Percentiles rank a stretch among this genome's conserved stretches.
These are phyloP conservation scores for Pocillopora grandis DNA, from an alignment of 92 coral and sea anemone species.

Conservation along the genomic window DNA sequence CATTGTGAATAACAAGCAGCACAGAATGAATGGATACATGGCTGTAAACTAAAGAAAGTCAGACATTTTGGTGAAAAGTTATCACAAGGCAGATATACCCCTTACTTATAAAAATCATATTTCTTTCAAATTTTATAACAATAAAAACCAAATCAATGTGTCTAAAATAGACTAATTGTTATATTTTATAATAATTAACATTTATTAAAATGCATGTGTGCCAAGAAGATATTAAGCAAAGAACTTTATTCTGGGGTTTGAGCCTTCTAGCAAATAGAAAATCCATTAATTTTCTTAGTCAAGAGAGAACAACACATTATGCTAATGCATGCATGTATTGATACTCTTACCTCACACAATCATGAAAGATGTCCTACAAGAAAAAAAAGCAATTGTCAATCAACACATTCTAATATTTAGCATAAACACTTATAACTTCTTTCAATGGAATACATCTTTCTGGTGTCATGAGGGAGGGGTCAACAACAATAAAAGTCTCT, in stretches of 20 bases:
- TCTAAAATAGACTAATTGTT: no score
- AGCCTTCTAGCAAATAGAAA: no score
- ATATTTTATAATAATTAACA: no score
- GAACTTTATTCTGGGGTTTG: no score
- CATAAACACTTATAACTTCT: background rate
- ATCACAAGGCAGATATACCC: background rate
- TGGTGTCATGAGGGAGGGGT: no score
- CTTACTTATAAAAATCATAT: no score
- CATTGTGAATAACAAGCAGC: conserved; percentile 94
- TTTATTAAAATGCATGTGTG: no score
- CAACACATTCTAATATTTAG: background rate
- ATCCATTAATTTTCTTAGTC: background rate
- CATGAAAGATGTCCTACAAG: conserved; percentile 91
- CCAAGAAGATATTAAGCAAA: no score
- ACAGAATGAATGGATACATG: conserved; percentile 94
- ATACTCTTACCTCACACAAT: conserved; percentile 80
- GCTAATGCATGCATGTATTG: no score
- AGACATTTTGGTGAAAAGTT: background rate
- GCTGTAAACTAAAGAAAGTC: conserved; percentile 71
- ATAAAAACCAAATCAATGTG: background rate
- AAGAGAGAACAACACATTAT: background rate
- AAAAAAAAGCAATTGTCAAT: background rate
- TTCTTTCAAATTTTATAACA: no score
- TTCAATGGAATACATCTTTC: no score
- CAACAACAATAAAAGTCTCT: no score